Conservation (phyloP, 2,113 vertebrate genomes). For the Cavia aperea region DNA sequence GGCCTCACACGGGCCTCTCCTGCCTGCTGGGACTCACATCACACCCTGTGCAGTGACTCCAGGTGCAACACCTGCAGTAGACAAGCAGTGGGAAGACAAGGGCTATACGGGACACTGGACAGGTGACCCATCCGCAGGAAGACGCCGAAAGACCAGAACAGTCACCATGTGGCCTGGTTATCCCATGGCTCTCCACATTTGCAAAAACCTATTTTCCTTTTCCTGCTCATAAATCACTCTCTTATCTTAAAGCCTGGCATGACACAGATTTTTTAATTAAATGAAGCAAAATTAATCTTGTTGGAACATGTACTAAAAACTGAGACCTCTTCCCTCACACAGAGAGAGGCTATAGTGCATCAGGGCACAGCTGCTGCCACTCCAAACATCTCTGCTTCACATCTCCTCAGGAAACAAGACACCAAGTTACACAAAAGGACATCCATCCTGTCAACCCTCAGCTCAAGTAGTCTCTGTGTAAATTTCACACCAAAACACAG, state of each 20-base stretch:
- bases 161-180: not conserved
- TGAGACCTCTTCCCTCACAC: not conserved
- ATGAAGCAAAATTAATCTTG: conserved; percentile 25
- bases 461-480: not conserved
- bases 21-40: accelerated
- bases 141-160: accelerated
- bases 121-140: not conserved
- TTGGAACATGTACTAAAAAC: not conserved
- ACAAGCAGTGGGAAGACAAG: not conserved
- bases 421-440: not conserved
- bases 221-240: not conserved
- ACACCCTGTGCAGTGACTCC: accelerated
- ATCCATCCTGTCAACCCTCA: accelerated
- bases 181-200: too few species aligned
- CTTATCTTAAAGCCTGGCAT: not conserved
- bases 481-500: too few species aligned
- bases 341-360: not conserved
- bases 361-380: not conserved
- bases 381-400: not conserved
- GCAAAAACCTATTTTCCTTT: not conserved
- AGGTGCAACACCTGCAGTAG: accelerated
- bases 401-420: not conserved
- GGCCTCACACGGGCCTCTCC: not conserved
- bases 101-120: not conserved
- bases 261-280: conserved; percentile 53